Conservation (phyloP, 2,888 invertebrate species). For the Dioctria rufipes region DNA sequence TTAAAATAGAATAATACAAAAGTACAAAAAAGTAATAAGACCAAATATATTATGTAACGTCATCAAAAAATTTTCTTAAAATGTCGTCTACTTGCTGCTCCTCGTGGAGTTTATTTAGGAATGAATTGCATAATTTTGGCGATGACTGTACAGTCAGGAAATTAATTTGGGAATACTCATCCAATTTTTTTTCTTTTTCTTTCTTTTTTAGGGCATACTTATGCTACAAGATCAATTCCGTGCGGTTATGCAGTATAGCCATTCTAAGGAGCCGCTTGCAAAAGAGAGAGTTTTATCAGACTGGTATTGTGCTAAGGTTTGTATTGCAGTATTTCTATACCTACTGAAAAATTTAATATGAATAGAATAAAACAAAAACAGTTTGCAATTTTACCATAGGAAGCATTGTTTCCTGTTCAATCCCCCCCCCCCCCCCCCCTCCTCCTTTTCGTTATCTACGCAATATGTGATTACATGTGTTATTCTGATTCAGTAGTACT, state of each 20-base stretch:
- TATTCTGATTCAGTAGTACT: too few relatives aligned
- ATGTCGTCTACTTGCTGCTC: conserved; percentile 55
- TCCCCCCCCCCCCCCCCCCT: too few relatives aligned
- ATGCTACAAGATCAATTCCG: conserved; percentile 82
- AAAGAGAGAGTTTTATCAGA: conserved; percentile 72
- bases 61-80: conserved; percentile 44
- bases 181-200: conserved; percentile 63
- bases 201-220: conserved; percentile 79
- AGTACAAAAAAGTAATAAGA: conserved; percentile 22
- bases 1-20: background rate
- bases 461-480: too few relatives aligned
- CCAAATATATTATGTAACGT: conserved; percentile 25
- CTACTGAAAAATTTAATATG: too few relatives aligned
- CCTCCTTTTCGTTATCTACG: too few relatives aligned
- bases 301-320: conserved; percentile 80
- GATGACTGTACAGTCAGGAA: conserved; percentile 62
- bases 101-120: conserved; percentile 60
- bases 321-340: conserved; percentile 46
- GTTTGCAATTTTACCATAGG: too few relatives aligned
- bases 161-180: conserved; percentile 60
- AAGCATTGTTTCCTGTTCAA: too few relatives aligned
- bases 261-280: conserved; percentile 76
- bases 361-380: too few relatives aligned
- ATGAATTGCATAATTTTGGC: conserved; percentile 59
- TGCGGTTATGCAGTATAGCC: conserved; percentile 83